Base-by-base conservation (phyloP, 2,888 invertebrate genomes). In the Dasypolia templi region DNA sequence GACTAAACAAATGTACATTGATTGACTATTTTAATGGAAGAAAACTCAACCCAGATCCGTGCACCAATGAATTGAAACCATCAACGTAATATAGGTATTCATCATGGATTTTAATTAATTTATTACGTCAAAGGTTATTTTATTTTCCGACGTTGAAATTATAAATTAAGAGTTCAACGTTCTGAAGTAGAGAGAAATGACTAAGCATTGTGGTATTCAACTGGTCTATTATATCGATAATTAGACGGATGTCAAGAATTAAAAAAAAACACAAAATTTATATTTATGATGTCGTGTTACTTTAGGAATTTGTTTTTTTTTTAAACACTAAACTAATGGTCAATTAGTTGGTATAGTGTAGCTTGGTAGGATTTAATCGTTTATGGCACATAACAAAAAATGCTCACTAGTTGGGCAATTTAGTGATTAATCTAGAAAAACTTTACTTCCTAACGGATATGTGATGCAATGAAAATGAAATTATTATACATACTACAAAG, bases 371-470 rank as follows among this genome's bases (percentile, higher is more conserved):
- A 44, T 35, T 29, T 7, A 44, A 53, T 26, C 6, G 22, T 74
- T 17, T 12, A 42, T n/a, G 4, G 29, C 14, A 26, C 22, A n/a
- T n/a, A 70, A 64, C 29, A 66, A 75, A 69, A 69, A 9, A 5
- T 74, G 67, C 76, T 79, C 22, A 70, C 72, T 49, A 32, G 55
- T 71, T 72, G 46, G 32, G 69, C 65, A 72, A 72, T 79, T 84
- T 69, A 76, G 46, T 69, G 53, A 78, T 75, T 11, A 65, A 77
- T 79, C 63, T 77, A 77, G 77, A 86, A 86, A 86, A 86, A 81
- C 69, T 81, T 49, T 22, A 75, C 79, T 87, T 87, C 86, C 86
- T 79, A 66, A 70, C 86, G 67, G 78, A 80, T 77, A 64, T 77
- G 63, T 80, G 77, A 84, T 75, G 86, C 62, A 78, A 86, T 70